Conservation (phyloP, 2,113 vertebrate genomes). For the Notothenia coriiceps region DNA sequence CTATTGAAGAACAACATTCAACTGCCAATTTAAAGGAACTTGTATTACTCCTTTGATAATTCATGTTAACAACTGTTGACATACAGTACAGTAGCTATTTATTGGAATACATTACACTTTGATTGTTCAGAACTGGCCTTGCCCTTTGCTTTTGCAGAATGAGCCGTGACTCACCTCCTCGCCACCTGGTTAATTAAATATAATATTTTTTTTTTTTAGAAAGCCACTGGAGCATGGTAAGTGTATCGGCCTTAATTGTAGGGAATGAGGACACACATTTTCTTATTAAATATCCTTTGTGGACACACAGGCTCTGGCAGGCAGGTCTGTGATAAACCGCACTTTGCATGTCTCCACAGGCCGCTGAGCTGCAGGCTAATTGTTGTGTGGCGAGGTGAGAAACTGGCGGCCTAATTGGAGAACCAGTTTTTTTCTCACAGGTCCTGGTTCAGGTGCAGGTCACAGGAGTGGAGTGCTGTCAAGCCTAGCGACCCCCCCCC, state of each 20-base stretch:
- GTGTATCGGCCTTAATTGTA: conserved; percentile 47
- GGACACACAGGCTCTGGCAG: conserved; percentile 49
- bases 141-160: conserved; percentile 1
- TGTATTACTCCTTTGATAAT: neutral
- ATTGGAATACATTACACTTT: conserved; percentile 2
- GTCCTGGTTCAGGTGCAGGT: conserved; percentile 80
- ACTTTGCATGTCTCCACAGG: conserved; percentile 73
- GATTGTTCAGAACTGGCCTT: conserved; percentile 14
- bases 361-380: conserved; percentile 66
- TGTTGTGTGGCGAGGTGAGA: conserved; percentile 77
- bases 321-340: conserved; percentile 32
- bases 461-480: conserved; percentile 64
- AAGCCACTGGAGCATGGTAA: conserved; percentile 16
- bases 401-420: conserved; percentile 72
- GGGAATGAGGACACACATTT: conserved; percentile 54
- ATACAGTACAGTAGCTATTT: conserved; percentile 19
- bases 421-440: conserved; percentile 81
- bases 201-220: too few relatives aligned
- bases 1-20: neutral
- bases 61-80: neutral
- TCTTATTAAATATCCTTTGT: conserved; percentile 37
- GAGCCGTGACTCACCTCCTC: conserved; percentile 24
- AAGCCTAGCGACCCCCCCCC: conserved; percentile 25
- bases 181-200: conserved; percentile 34
- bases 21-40: neutral